Evolutionary conservation across 2,888 invertebrate species (phyloP).

Genomic region (Eledona agricola): DNA sequence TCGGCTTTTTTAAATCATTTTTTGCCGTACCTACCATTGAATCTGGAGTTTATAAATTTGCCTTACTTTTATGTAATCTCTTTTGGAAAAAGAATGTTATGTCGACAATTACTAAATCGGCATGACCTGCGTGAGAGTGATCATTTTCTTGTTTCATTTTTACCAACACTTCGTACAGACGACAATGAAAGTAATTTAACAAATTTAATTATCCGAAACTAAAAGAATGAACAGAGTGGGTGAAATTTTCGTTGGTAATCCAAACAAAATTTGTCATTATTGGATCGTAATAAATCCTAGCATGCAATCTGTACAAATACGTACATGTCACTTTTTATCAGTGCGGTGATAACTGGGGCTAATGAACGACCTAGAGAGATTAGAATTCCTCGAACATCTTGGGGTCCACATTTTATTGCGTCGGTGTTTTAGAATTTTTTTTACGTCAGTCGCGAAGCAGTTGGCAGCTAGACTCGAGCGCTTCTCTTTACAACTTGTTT

Average conservation of each 20-base stretch:
- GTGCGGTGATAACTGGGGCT: slow-evolving; percentile 19
- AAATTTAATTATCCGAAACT: too few relatives aligned
- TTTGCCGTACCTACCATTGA: slow-evolving; percentile 4
- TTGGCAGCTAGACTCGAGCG: slow-evolving; percentile 51
- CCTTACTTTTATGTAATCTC: too few relatives aligned
- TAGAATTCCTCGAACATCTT: slow-evolving; percentile 4
- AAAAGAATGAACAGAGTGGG: slow-evolving; percentile 9
- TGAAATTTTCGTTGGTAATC: slow-evolving; percentile 17
- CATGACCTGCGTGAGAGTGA: too few relatives aligned
- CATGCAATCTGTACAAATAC: slow-evolving; percentile 25
- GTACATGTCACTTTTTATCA: slow-evolving; percentile 27
- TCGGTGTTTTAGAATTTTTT: slow-evolving; percentile 11
- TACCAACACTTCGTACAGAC: too few relatives aligned
- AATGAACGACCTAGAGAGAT: slow-evolving; percentile 33
- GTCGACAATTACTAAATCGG: too few relatives aligned
- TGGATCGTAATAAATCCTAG: slow-evolving; percentile 25
- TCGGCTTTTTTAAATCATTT: slow-evolving; percentile 14
- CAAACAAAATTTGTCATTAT: slow-evolving; percentile 22
- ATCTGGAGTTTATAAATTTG: slow-evolving; percentile 5
- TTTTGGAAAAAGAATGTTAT: too few relatives aligned
- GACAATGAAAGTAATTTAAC: too few relatives aligned
- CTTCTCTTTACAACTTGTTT: slow-evolving; percentile 51
- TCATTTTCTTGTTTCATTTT: too few relatives aligned
- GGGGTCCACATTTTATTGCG: slow-evolving; percentile 7
- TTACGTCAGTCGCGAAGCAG: too few relatives aligned